phyloP scores from a whole-genome alignment of 2,113 vertebrate species.

The Pitta sordida region DNA sequence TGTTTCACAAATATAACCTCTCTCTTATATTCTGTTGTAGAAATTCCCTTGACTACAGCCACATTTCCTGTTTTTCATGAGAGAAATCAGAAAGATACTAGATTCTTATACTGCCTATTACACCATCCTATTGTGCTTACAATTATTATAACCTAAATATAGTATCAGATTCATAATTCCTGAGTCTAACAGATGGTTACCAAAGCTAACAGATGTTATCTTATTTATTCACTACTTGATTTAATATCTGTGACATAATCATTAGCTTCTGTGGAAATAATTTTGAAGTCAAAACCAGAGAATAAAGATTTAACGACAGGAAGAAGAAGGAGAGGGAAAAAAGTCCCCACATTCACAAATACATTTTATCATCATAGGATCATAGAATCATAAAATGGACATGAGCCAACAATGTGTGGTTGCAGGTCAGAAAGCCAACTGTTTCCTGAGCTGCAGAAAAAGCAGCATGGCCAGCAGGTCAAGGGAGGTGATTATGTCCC shows the following conservation, averaged over 20 bases:
- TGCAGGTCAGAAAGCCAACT: neutral
- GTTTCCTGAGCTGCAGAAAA: neutral
- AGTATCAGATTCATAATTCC: conserved; percentile 34
- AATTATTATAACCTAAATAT: conserved; percentile 46
- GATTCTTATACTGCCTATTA: neutral
- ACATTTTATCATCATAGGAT: neutral
- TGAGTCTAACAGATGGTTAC: conserved; percentile 49
- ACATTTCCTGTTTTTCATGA: neutral
- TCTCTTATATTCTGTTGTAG: neutral
- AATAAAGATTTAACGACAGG: neutral
- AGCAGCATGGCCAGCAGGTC: neutral
- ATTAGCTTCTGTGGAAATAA: conserved; percentile 46
- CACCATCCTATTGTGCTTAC: neutral
- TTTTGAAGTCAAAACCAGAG: conserved; percentile 7
- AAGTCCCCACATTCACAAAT: neutral
- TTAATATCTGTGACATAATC: conserved; percentile 60
- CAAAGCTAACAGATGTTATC: conserved; percentile 53
- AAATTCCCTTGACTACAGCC: neutral
- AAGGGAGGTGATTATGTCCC: neutral
- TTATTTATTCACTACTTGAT: conserved; percentile 44
- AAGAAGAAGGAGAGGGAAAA: neutral
- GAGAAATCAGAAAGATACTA: neutral
- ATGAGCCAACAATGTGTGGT: rapidly evolving
- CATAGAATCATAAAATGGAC: neutral
- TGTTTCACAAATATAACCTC: neutral